These are phyloP conservation scores for Coregonus suidteri DNA, from an alignment of 2,797 vertebrate genomes.

Conservation along the genomic window DNA sequence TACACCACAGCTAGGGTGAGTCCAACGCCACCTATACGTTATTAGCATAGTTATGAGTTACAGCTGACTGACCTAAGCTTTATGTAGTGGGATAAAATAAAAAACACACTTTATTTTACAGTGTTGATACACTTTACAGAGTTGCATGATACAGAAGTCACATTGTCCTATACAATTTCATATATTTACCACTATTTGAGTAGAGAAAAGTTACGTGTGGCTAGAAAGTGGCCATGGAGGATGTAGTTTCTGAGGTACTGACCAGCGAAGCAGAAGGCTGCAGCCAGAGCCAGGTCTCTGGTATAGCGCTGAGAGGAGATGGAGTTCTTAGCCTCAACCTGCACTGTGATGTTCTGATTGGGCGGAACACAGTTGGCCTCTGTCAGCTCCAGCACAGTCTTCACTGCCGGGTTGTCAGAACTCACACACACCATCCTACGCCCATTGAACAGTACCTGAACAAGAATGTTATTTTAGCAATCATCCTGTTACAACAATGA, in stretches of 20 bases:
- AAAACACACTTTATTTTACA: too few relatives aligned
- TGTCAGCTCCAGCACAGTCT: constrained; percentile 73
- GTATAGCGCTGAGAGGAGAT: constrained; percentile 63
- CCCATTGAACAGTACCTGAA: constrained; percentile 65
- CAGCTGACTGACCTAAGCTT: not conserved
- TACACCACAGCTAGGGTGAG: constrained; percentile 75
- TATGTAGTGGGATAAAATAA: too few relatives aligned
- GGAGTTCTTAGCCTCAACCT: constrained; percentile 51
- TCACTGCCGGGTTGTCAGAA: constrained; percentile 53
- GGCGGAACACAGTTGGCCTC: constrained; percentile 76
- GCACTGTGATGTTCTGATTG: constrained; percentile 72
- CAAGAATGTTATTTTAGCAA: not conserved
- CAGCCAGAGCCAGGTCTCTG: constrained; percentile 77
- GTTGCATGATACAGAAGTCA: not conserved
- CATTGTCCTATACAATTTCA: not conserved
- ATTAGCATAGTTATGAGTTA: not conserved
- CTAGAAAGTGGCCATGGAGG: not conserved
- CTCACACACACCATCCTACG: constrained; percentile 70
- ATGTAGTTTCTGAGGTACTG: constrained; percentile 37
- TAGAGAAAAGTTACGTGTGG: not conserved
- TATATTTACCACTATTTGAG: not conserved
- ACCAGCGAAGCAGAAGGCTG: constrained; percentile 82
- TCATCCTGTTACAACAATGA: too few relatives aligned
- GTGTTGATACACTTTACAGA: not conserved
- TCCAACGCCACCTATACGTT: constrained; percentile 64